These are phyloP conservation scores for Smutsia temminckii DNA, from an alignment of 2,797 vertebrate species.

Conservation along the genomic window DNA sequence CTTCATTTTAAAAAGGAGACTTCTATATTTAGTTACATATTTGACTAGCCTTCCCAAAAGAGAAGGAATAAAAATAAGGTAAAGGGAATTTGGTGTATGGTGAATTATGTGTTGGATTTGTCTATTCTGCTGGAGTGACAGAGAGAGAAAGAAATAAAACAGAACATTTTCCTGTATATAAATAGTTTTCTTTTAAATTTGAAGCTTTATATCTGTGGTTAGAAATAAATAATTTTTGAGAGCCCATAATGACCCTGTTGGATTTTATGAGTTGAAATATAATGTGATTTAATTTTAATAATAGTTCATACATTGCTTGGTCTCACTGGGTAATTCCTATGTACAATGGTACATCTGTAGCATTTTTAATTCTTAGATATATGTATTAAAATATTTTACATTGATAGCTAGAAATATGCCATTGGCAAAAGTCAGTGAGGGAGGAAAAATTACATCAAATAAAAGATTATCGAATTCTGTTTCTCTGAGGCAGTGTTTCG, in stretches of 20 bases:
- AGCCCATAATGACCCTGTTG: neutral
- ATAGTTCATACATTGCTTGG: neutral
- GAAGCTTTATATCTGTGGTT: neutral
- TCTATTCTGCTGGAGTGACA: neutral
- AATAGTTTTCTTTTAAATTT: neutral
- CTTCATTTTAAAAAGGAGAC: neutral
- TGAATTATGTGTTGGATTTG: neutral
- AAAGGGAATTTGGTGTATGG: neutral
- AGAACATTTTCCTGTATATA: neutral
- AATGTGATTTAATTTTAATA: neutral
- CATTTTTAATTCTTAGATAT: neutral
- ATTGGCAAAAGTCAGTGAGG: neutral
- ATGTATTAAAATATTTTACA: conserved; percentile 3
- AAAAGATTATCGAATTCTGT: neutral
- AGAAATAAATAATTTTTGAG: neutral
- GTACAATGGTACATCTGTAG: neutral
- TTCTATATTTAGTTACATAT: neutral
- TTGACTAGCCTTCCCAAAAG: neutral
- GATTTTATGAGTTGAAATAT: neutral
- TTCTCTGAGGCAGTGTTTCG: neutral
- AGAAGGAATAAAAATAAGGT: neutral
- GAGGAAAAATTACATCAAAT: neutral
- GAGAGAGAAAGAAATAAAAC: neutral
- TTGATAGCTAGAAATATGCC: neutral
- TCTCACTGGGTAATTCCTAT: neutral